A percentile compares a stretch with the other conserved stretches of the same genome.
These are phyloP conservation scores for Drosophila borealis DNA, from an alignment of 2,888 invertebrate genomes.

Conservation along the genomic window DNA sequence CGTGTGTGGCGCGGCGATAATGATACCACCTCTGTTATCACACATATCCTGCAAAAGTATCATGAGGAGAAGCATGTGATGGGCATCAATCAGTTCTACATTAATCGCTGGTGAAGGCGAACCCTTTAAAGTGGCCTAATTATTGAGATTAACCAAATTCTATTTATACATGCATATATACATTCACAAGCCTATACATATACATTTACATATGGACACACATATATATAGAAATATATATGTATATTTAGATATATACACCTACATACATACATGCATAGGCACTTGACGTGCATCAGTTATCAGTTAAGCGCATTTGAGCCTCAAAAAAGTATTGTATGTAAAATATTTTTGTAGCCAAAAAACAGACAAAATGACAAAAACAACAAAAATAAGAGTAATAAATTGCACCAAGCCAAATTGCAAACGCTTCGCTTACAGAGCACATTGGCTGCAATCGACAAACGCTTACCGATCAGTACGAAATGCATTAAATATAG, in stretches of 20 bases:
- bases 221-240: constrained; percentile 29
- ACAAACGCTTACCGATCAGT: constrained; percentile 76
- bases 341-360: constrained; percentile 70
- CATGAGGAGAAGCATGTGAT: constrained; percentile 88
- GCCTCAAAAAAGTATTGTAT: constrained; percentile 49
- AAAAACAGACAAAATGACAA: constrained; percentile 18
- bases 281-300: constrained; percentile 39
- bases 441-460: constrained; percentile 66
- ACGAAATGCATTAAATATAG: constrained; percentile 60
- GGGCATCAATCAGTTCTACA: constrained; percentile 86
- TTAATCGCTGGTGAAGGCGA: constrained; percentile 77
- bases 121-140: constrained; percentile 65
- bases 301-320: constrained; percentile 52
- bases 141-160: constrained; percentile 69
- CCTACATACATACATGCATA: constrained; percentile 31
- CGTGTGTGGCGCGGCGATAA: constrained; percentile 89
- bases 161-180: constrained; percentile 64
- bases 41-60: constrained; percentile 88
- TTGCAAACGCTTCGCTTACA: constrained; percentile 66
- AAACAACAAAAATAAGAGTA: constrained; percentile 7
- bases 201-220: constrained; percentile 24
- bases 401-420: constrained; percentile 71
- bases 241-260: constrained; percentile 36
- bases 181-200: constrained; percentile 29
- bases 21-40: constrained; percentile 88